Base-by-base conservation (phyloP, 2,797 vertebrate genomes). In the Chaenodraco wilsoni region DNA sequence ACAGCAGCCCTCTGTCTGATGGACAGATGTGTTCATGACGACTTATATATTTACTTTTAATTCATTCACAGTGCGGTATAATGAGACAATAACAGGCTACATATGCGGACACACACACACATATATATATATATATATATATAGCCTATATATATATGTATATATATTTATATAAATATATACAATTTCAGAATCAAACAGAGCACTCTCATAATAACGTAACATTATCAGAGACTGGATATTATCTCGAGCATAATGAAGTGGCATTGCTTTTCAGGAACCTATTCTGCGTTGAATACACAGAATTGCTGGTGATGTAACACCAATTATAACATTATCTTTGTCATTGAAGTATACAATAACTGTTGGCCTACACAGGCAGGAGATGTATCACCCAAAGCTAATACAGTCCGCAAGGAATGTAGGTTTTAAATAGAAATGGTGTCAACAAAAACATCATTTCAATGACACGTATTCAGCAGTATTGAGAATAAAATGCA, bases 281-380 rank as follows among this genome's bases (percentile, higher is more conserved):
- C 55, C 41, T 40, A 13, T 69, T 77, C 46, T 65, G 44, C 14
- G 60, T 76, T 59, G 45, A 45, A 51, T 66, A 69, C 41, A 48
- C 7, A 46, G 9, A 31, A 3, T 23, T 27, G 56, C 21, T 14
- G 19, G 4, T 84, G 48, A 81, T 63, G 43, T 72, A 79, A 85
- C 57, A 27, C 14, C 3, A 56, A 11, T 66, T 56, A 19, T 16
- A 21, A 64, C 9, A 52, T 56, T 27, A 16, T 1, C 9, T 65
- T 23, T 59, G 41, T 49, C 2, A 40, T 1, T 57, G 23, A 63
- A 16, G 7, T 4, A 63, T 8, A 79, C 14, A 45, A 13, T 37
- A 8, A 48, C 6, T 12, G 44, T 21, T 21, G 21, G 21, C 21
- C 21, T 6, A 23, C 14, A 60, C 10, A 37, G 21, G 2, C 7